A percentile compares a stretch with the other conserved stretches of the same genome.
phyloP scores from a whole-genome alignment of 1,140 invertebrate genomes.

The Myzus persicae region DNA sequence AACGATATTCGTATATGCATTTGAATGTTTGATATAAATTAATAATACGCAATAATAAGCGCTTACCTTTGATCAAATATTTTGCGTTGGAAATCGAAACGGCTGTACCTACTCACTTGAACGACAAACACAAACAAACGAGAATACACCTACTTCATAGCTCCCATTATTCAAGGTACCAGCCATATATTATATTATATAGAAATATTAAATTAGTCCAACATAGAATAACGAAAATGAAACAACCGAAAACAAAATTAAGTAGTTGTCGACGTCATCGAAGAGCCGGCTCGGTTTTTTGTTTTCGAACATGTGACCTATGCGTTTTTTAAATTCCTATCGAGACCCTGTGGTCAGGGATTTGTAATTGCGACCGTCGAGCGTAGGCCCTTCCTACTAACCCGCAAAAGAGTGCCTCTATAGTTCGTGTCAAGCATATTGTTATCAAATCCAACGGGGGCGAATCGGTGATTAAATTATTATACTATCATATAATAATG shows the following conservation, averaged over 20 bases:
- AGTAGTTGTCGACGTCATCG: background rate
- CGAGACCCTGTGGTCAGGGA: background rate
- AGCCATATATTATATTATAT: background rate
- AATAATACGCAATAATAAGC: background rate
- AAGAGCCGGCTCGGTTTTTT: background rate
- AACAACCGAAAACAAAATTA: background rate
- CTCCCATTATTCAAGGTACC: background rate
- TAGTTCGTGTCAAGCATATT: background rate
- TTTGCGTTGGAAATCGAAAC: background rate
- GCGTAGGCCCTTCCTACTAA: background rate
- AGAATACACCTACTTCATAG: background rate
- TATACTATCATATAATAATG: background rate
- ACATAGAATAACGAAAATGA: background rate
- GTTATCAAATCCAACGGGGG: background rate
- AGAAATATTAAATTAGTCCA: background rate
- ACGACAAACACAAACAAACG: background rate
- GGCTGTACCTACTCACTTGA: background rate
- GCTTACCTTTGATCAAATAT: constrained; percentile 4
- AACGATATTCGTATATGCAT: background rate
- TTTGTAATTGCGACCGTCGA: background rate
- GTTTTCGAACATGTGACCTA: background rate
- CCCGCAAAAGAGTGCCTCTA: background rate
- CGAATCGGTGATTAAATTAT: background rate
- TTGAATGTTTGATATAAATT: constrained; percentile 6
- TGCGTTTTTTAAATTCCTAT: background rate